Evolutionary conservation across 2,797 vertebrate genomes (phyloP).

Genomic region (Falco berigora): DNA sequence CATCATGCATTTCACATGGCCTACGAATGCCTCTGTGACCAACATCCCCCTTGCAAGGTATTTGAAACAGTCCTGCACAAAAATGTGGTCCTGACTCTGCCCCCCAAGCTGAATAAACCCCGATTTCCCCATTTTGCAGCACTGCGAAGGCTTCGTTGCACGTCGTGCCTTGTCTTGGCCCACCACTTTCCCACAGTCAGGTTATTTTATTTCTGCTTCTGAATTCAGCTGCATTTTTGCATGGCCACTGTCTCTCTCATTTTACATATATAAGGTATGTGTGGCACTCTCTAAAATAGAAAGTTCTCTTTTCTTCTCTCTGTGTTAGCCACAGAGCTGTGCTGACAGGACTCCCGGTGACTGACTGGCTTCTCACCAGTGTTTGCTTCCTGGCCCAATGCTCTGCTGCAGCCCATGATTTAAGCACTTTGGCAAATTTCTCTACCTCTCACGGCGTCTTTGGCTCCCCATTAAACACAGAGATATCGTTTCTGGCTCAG

Average conservation of each 20-base stretch:
- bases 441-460: not conserved
- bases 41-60: not conserved
- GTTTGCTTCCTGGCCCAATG: not conserved
- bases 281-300: not conserved
- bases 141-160: not conserved
- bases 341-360: not conserved
- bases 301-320: not conserved
- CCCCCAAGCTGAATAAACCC: not conserved
- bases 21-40: not conserved
- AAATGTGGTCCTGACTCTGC: not conserved
- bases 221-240: constrained; percentile 9
- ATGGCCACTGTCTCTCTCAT: not conserved
- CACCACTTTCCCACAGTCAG: not conserved
- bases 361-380: not conserved
- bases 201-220: constrained; percentile 26
- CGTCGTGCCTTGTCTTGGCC: not conserved
- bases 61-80: not conserved
- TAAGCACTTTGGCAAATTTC: not conserved
- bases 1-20: not conserved
- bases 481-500: not conserved
- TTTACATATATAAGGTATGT: not conserved
- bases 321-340: rapidly evolving
- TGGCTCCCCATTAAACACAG: not conserved
- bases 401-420: not conserved
- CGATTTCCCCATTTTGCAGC: not conserved